Evolutionary conservation across 2,888 invertebrate species (phyloP).

Genomic region (Carpatolechia fugitivella): DNA sequence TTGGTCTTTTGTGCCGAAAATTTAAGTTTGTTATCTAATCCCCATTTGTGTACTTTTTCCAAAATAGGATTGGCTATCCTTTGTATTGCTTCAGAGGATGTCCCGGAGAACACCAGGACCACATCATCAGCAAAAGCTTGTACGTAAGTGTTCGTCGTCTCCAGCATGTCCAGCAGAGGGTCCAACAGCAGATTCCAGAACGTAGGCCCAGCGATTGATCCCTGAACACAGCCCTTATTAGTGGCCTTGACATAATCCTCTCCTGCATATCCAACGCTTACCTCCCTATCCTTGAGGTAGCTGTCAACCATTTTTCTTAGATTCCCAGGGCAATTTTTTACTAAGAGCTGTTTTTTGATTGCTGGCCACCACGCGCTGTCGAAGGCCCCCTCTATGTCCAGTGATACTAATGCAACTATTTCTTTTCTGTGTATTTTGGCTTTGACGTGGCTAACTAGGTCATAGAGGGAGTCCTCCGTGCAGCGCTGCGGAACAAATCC

Average conservation of each 20-base stretch:
- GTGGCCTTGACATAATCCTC: background rate
- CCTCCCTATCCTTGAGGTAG: background rate
- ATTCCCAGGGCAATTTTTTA: background rate
- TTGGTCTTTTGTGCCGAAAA: background rate
- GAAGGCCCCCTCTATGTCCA: constrained; percentile 20
- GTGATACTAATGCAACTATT: background rate
- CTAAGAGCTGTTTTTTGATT: background rate
- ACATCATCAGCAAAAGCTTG: background rate
- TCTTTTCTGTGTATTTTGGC: background rate
- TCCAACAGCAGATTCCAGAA: background rate
- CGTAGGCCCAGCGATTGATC: constrained; percentile 1
- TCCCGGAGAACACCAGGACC: constrained; percentile 1
- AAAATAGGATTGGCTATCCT: constrained; percentile 10
- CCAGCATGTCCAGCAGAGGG: background rate
- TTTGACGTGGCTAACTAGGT: background rate
- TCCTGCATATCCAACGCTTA: background rate
- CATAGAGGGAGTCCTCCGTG: background rate
- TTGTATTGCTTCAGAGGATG: background rate
- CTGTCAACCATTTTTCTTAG: background rate
- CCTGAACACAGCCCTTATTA: constrained; percentile 13
- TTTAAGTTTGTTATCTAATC: background rate
- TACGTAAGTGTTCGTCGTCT: background rate
- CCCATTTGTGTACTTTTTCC: constrained; percentile 6
- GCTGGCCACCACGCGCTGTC: constrained; percentile 21
- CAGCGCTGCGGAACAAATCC: background rate